phyloP scores from a whole-genome alignment of 2,113 vertebrate species.

The Erythrolamprus reginae region DNA sequence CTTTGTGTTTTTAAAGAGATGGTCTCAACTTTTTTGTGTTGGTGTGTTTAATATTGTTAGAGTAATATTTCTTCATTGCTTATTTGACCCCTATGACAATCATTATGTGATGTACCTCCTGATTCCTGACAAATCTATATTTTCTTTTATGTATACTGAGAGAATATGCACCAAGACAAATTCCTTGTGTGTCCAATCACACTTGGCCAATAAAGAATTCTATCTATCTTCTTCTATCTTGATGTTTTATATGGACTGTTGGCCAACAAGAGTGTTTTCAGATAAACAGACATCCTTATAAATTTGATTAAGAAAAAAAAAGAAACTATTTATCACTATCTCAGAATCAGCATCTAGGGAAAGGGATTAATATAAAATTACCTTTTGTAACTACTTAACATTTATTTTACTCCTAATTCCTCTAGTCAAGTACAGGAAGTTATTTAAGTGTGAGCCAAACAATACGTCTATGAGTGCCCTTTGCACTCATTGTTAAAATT shows the following conservation, averaged over 20 bases:
- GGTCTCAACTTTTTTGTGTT: background rate
- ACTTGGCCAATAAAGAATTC: no score
- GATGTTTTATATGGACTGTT: background rate
- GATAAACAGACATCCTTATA: background rate
- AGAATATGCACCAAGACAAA: no score
- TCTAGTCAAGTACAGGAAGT: constrained; percentile 7
- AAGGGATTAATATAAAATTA: background rate
- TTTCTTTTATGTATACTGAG: no score
- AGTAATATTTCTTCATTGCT: no score
- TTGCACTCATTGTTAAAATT: constrained; percentile 5
- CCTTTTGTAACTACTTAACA: background rate
- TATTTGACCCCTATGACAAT: no score
- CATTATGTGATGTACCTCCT: no score
- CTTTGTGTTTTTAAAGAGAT: background rate
- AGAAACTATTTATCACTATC: background rate
- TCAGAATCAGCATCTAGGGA: background rate
- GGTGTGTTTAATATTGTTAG: background rate
- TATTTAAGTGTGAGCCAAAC: constrained; percentile 10
- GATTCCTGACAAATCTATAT: no score
- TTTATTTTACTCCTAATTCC: background rate
- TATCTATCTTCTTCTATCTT: no score
- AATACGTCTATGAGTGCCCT: background rate
- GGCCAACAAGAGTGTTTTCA: background rate
- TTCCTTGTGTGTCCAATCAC: no score
- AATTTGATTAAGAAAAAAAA: background rate